phyloP scores from a whole-genome alignment of 2,888 invertebrate species.

The Erebia epiphron region DNA sequence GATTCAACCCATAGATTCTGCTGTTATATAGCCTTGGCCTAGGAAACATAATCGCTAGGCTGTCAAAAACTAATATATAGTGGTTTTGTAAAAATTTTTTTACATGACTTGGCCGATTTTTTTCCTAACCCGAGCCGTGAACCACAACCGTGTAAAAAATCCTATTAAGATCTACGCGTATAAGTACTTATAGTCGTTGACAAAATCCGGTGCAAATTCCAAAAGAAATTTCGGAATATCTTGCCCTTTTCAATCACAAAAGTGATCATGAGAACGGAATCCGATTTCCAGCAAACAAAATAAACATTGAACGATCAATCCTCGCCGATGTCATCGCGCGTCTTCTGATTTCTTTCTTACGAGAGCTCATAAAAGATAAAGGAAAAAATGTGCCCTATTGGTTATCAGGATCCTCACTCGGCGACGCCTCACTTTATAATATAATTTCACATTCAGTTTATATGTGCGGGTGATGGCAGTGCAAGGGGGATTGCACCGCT shows the following conservation, averaged over 20 bases:
- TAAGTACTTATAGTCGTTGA: not conserved
- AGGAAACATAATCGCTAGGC: too few species aligned
- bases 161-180: too few species aligned
- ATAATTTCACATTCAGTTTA: slow-evolving; percentile 4
- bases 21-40: too few species aligned
- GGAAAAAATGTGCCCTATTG: slow-evolving; percentile 34
- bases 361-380: slow-evolving; percentile 40
- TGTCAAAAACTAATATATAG: too few species aligned
- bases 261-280: slow-evolving; percentile 26
- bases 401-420: slow-evolving; percentile 22
- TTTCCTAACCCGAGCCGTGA: too few species aligned
- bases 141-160: too few species aligned
- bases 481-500: not conserved
- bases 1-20: too few species aligned
- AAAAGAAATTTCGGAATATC: not conserved
- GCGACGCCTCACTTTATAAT: not conserved
- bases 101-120: too few species aligned
- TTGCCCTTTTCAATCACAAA: slow-evolving; percentile 26
- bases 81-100: too few species aligned
- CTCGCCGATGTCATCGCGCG: slow-evolving; percentile 39
- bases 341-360: slow-evolving; percentile 43
- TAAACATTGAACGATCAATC: slow-evolving; percentile 42
- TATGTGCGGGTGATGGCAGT: not conserved
- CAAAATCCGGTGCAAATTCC: not conserved
- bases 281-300: slow-evolving; percentile 31